These are phyloP conservation scores for Dryomyza anilis DNA, from an alignment of 2,888 invertebrate species.

Conservation along the genomic window DNA sequence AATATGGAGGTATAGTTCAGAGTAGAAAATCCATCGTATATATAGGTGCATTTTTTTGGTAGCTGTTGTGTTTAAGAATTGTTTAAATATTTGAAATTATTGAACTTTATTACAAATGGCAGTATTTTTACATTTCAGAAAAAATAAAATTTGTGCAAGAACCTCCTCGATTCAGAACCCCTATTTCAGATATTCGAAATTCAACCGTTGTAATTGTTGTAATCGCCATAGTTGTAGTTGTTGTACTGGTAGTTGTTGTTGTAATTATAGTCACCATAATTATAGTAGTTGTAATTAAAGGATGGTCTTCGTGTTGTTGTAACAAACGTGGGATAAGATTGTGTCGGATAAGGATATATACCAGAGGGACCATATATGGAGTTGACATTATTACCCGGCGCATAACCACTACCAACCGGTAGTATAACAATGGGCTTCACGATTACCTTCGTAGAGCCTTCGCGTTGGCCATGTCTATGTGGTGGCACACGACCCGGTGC, in stretches of 20 bases:
- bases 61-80: too few relatives aligned
- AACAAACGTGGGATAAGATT: constrained; percentile 15
- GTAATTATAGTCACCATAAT: constrained; percentile 21
- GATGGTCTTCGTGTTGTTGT: constrained; percentile 9
- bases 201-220: constrained; percentile 20
- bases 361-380: constrained; percentile 24
- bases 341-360: constrained; percentile 25
- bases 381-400: constrained; percentile 8
- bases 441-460: constrained; percentile 23
- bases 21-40: too few relatives aligned
- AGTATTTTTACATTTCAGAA: not conserved
- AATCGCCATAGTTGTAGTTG: constrained; percentile 20
- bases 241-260: constrained; percentile 17
- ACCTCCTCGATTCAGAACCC: not conserved
- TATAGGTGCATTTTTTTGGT: too few relatives aligned
- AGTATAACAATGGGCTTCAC: constrained; percentile 29
- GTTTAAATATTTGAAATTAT: too few relatives aligned
- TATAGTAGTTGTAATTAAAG: constrained; percentile 22
- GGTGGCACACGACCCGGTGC: too few relatives aligned
- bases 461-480: not conserved
- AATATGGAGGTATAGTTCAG: too few relatives aligned
- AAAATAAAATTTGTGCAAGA: not conserved
- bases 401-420: constrained; percentile 26
- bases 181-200: not conserved
- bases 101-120: too few relatives aligned